Base-by-base conservation (phyloP, 2,888 invertebrate species). In the Phragmatobia fuliginosa region DNA sequence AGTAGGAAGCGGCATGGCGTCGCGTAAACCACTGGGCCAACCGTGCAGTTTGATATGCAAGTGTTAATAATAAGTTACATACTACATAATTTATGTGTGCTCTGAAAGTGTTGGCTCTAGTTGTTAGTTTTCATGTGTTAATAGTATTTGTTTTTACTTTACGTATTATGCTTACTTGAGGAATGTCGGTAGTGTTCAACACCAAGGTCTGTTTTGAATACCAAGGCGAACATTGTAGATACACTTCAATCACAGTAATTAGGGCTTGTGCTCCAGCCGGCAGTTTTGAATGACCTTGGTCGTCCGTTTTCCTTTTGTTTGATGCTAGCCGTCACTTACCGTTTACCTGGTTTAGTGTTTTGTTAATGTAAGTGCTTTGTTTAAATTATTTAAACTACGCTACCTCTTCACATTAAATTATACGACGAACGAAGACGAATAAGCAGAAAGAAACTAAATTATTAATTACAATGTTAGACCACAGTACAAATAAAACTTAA, bases 301-400 rank as follows among this genome's bases (percentile, higher is more conserved):
- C 11, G 18, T 33, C 32, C n/a, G 62, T 67, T 70, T 62, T 66
- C 59, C 60, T 64, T 61, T 62, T 66, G 49, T 33, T 59, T 49
- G 65, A 52, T 67, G 67, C 36, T 67, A 60, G 60, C 28, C 21
- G 60, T 61, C 66, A 61, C 45, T 38, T 56, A 67, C 49, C 68
- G 61, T 31, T 71, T 36, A 74, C 76, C 77, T 67, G 67, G 49
- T 67, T 45, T 52, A 67, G 45, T 67, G 36, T 67, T 33, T 67
- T 49, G 59, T 60, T 28, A 66, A 36, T 60, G 10, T 61, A 36
- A 62, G 49, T 67, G 58, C 14, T 21, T 41, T 64, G 32, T 36
- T 45, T 18, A 33, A 49, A 52, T 41, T 67, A 49, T 33, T n/a
- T 49, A 49, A 21, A 28, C 18, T 49, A 61, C 21, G 11, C 25